Percentiles rank a stretch among this genome's conserved stretches.
Evolutionary conservation across 2,113 vertebrate species (phyloP).

Genomic region (Callocephalon fimbriatum): DNA sequence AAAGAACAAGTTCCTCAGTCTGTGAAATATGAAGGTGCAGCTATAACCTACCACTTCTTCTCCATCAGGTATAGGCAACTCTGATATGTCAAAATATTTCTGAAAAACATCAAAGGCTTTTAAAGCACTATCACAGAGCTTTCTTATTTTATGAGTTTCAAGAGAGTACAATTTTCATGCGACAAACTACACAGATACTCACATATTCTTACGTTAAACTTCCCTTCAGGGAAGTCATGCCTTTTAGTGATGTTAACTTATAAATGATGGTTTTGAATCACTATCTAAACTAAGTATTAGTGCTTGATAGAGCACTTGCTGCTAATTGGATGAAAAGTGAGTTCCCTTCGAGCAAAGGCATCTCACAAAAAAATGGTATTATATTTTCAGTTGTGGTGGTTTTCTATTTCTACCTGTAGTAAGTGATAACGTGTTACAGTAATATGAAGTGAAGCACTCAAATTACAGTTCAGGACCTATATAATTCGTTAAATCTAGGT

Average conservation of each 20-base stretch:
- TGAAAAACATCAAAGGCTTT: not conserved
- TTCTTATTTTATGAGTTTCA: not conserved
- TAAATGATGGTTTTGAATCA: not conserved
- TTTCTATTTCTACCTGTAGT: not conserved
- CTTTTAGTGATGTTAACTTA: slow-evolving; percentile 1
- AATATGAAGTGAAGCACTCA: not conserved
- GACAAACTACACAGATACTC: not conserved
- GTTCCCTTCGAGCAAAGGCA: not conserved
- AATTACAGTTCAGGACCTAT: not conserved
- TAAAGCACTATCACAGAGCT: not conserved
- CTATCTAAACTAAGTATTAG: not conserved
- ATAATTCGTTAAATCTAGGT: not conserved
- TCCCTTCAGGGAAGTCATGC: not conserved
- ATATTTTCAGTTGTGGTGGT: not conserved
- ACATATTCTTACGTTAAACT: not conserved
- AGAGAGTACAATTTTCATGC: not conserved
- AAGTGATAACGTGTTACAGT: not conserved
- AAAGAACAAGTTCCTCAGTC: not conserved
- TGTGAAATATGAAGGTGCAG: not conserved
- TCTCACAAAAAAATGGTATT: not conserved
- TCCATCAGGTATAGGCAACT: not conserved
- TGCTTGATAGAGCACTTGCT: not conserved
- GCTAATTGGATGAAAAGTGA: not conserved
- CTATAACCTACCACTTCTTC: not conserved
- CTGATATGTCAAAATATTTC: not conserved